Evolutionary conservation across 2,113 vertebrate genomes (phyloP), one percentile per base, ranked within the genome.

Genomic region (Ptilorrhoa leucosticta): DNA sequence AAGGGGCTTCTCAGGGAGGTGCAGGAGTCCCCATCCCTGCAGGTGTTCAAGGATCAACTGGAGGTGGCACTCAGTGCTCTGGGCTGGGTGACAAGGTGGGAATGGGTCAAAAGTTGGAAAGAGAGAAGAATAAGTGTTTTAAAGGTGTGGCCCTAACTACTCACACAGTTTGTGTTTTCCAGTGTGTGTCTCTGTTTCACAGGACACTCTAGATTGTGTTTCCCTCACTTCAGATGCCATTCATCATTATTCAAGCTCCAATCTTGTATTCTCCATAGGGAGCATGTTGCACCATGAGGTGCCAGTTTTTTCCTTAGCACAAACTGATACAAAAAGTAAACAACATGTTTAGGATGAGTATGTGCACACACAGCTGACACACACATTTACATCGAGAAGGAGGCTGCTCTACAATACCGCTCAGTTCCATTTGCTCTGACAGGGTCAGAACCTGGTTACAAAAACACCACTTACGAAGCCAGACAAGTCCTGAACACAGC

Each of bases 281-380:
- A 86, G 44, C n/a, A n/a, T 15, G 56, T 24, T 83, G 79, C 75
- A 93, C 63, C 80, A 78, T 2, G 76, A 94, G 51, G 79, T 47
- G 94, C n/a, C 87, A 80, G 37, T 21, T 77, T 83, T 57, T 63
- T 24, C 60, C 87, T 77, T 28, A 77, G 33, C 82, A 63, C n/a
- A 86, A 88, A 80, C 94, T 83, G 93, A 71, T 73, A 63, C 4
- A 54, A 80, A 95, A 93, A 22, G 54, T 37, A 91, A 92, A 89
- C 81, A 91, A 37, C 75, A 69, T 31, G 75, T 85, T 94, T 83
- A 77, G 84, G 75, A 35, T 85, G 84, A 56, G n/a, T 35, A 3
- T 16, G 35, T 21, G n/a, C 42, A 80, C 64, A 39, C 40, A 23
- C 9, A 69, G 78, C 3, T 83, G 44, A 89, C 53, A 64, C 8